Percentiles rank a stretch among this genome's conserved stretches.
phyloP scores from a whole-genome alignment of 1,140 invertebrate species.

The Globodera rostochiensis region DNA sequence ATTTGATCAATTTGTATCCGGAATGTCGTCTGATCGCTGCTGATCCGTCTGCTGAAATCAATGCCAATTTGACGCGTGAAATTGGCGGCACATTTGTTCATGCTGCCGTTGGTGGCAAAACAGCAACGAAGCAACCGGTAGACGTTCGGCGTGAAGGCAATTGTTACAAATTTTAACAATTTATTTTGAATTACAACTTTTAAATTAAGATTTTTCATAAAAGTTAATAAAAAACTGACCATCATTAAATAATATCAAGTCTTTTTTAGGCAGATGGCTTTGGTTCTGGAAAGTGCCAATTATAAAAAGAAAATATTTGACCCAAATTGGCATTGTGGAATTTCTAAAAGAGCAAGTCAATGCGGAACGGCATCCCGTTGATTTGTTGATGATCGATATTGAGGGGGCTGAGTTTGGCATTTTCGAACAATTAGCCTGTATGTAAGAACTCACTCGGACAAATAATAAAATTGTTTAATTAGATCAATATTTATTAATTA shows the following conservation, averaged over 20 bases:
- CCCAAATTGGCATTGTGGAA: constrained; percentile 27
- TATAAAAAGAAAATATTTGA: background rate
- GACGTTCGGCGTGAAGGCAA: background rate
- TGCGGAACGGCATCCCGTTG: constrained; percentile 1
- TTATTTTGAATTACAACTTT: constrained; percentile 1
- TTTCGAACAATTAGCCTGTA: constrained; percentile 19
- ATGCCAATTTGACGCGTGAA: constrained; percentile 9
- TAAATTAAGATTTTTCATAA: background rate
- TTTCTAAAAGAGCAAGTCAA: background rate
- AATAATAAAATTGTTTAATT: background rate
- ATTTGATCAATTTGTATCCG: constrained; percentile 15
- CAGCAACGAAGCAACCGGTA: background rate
- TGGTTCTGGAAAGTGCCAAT: background rate
- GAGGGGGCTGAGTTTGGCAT: constrained; percentile 31
- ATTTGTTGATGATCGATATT: constrained; percentile 29
- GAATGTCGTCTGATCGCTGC: constrained; percentile 10
- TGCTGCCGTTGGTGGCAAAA: constrained; percentile 8
- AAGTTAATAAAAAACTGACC: background rate
- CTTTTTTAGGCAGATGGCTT: background rate
- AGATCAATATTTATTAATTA: background rate
- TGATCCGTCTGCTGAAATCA: constrained; percentile 11
- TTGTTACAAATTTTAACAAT: background rate
- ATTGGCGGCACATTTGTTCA: constrained; percentile 21
- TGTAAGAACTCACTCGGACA: background rate
- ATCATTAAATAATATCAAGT: background rate